Evolutionary conservation across 2,888 invertebrate genomes (phyloP).

Genomic region (Leptura quadrifasciata): DNA sequence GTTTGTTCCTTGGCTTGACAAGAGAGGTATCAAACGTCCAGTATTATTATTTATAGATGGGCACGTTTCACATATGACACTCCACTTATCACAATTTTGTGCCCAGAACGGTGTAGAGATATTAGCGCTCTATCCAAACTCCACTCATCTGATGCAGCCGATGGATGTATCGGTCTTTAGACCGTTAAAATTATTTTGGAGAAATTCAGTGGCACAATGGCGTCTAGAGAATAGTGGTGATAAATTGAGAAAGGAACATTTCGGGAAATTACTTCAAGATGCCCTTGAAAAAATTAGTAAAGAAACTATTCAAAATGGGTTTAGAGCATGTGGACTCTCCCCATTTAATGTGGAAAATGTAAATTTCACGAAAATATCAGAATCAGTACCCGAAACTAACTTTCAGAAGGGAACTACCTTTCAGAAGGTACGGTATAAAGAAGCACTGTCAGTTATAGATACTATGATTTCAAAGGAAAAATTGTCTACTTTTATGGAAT

Average conservation of each 20-base stretch:
- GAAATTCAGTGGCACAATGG: constrained; percentile 50
- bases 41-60: constrained; percentile 14
- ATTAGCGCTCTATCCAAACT: constrained; percentile 51
- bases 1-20: not conserved
- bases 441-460: no score
- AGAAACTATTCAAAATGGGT: constrained; percentile 42
- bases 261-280: constrained; percentile 29
- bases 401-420: no score
- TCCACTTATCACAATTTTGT: constrained; percentile 9
- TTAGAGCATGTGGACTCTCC: constrained; percentile 37
- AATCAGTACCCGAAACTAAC: no score
- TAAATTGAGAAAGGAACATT: constrained; percentile 39
- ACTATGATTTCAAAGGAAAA: no score
- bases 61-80: constrained; percentile 20
- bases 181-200: constrained; percentile 47
- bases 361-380: constrained; percentile 19
- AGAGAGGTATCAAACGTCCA: not conserved
- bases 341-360: constrained; percentile 41
- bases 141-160: constrained; percentile 48
- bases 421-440: no score
- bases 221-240: constrained; percentile 32
- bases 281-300: constrained; percentile 20
- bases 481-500: no score
- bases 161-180: constrained; percentile 50
- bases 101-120: constrained; percentile 43